These are phyloP conservation scores for Cheiracanthium punctorium DNA, from an alignment of 2,888 invertebrate genomes.

Conservation along the genomic window DNA sequence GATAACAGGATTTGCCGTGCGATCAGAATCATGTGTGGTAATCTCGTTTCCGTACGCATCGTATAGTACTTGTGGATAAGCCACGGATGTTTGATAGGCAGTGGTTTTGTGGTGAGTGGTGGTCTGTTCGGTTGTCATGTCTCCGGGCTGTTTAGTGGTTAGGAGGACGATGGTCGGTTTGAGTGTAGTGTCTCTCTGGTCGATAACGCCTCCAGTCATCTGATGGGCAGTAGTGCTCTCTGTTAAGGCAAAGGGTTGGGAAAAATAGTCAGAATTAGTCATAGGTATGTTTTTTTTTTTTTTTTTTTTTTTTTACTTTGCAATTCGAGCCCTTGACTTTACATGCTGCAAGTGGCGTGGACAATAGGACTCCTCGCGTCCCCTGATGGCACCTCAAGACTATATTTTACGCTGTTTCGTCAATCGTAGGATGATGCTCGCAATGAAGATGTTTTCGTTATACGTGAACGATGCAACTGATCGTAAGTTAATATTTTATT, in stretches of 20 bases:
- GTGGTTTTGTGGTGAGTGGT: constrained; percentile 7
- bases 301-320: not conserved
- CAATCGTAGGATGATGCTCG: no score
- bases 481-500: no score
- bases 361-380: no score
- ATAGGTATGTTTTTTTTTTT: no score
- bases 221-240: constrained; percentile 38
- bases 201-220: constrained; percentile 24
- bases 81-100: not conserved
- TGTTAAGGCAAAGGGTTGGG: constrained; percentile 33
- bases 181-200: constrained; percentile 25
- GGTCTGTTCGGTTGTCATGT: constrained; percentile 57
- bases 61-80: constrained; percentile 37
- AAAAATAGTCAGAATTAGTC: constrained; percentile 16
- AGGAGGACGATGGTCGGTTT: constrained; percentile 39
- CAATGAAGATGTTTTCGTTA: no score
- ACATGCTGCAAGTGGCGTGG: not conserved
- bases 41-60: constrained; percentile 61
- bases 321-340: constrained; percentile 52
- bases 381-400: no score
- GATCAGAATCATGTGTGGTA: constrained; percentile 74
- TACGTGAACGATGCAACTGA: no score
- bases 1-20: not conserved
- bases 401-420: no score
- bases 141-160: constrained; percentile 51